Percentiles rank a stretch among this genome's conserved stretches.
phyloP scores from a whole-genome alignment of 2,113 vertebrate genomes.

The Tapirus terrestris region DNA sequence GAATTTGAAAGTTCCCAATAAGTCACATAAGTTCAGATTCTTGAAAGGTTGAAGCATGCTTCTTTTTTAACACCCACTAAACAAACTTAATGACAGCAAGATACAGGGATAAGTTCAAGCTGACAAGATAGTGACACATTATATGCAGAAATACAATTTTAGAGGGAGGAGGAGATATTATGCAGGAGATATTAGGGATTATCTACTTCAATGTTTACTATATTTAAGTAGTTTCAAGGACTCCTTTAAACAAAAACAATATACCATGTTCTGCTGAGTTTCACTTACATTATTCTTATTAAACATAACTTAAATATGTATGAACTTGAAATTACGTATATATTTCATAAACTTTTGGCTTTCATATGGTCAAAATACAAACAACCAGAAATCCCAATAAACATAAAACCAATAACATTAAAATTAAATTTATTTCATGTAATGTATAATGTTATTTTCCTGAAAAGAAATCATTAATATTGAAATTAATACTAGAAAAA shows the following conservation, averaged over 20 bases:
- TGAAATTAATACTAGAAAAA: background rate
- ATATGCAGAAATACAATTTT: background rate
- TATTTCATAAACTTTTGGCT: background rate
- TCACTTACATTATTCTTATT: background rate
- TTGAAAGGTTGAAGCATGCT: background rate
- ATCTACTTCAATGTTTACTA: background rate
- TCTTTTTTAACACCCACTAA: background rate
- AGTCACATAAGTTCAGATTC: background rate
- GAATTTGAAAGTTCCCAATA: background rate
- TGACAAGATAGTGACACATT: background rate
- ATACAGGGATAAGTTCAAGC: background rate
- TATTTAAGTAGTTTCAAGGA: background rate
- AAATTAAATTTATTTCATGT: background rate
- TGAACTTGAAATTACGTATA: background rate
- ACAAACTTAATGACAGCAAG: background rate
- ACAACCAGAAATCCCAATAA: background rate
- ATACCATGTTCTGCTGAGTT: background rate
- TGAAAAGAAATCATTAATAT: background rate
- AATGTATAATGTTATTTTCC: background rate
- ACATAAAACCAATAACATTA: background rate
- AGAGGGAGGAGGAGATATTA: background rate
- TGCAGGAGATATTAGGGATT: background rate
- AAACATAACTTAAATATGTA: background rate
- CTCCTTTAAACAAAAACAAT: background rate
- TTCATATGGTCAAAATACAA: background rate